Evolutionary conservation across 2,113 vertebrate genomes (phyloP), one percentile per base, ranked within the genome.

Genomic region (Sebastes fasciatus): DNA sequence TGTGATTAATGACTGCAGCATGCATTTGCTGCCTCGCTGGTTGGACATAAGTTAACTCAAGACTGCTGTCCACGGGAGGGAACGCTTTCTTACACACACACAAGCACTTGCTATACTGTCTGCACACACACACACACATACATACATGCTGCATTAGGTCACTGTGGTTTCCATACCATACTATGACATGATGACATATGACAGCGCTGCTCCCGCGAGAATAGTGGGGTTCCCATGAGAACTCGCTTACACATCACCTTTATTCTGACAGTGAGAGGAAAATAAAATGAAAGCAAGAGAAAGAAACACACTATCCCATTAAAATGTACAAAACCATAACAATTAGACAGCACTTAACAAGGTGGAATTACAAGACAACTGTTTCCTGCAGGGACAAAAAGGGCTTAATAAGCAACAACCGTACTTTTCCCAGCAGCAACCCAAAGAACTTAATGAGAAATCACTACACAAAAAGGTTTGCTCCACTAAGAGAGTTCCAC

Each of bases 1-100:
- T 63, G 69, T 77, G 79, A 88, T 86, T 72, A 85, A 81, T 83
- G 71, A 75, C 81, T 83, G 85, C 83, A 84, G 86, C 54, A 83
- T 52, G 64, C 43, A 69, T 60, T 64, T 74, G 68, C 82, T 42
- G 81, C 74, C 60, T 64, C 2, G 14, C 45, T 43, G 81, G 85
- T 63, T 79, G 80, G 79, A 71, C 74, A 73, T 61, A 42, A 86
- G 85, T 79, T 74, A 51, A 87, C 34, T 82, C 46, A 16, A 43
- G 70, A 73, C 61, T 77, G 72, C 61, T 57, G 34, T 80, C 52
- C 19, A 74, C 7, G 1, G 60, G 42, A 23, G 55, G 42, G 23
- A 54, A 55, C 14, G 21, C 42, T 45, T 79, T 64, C 63, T 69
- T 48, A 10, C 72, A 49, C n/a, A 75, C 78, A 52, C 78, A 52